Percentiles rank a stretch among this genome's conserved stretches.
Evolutionary conservation across 2,888 invertebrate genomes (phyloP).

Genomic region (Trichopria drosophilae): DNA sequence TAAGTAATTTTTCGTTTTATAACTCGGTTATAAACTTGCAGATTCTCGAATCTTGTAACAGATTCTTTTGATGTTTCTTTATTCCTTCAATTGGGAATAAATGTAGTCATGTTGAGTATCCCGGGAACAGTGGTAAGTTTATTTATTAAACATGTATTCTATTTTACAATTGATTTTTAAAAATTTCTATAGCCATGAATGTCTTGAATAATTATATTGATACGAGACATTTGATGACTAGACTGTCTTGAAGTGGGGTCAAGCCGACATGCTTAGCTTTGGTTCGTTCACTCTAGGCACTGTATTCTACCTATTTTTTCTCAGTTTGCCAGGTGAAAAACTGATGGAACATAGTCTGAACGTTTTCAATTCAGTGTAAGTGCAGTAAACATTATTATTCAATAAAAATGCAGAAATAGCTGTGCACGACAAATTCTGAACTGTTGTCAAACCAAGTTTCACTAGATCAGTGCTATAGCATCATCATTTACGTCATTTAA

Average conservation of each 20-base stretch:
- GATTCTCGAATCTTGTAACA: constrained; percentile 19
- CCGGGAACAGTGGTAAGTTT: constrained; percentile 13
- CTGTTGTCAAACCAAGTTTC: no score
- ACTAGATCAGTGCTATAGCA: no score
- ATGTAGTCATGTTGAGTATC: constrained; percentile 12
- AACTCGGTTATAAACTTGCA: no score
- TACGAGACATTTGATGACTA: neutral
- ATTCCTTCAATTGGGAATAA: constrained; percentile 11
- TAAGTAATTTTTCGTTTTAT: no score
- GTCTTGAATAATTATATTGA: neutral
- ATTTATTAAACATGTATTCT: neutral
- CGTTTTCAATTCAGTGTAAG: constrained; percentile 21
- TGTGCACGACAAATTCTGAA: no score
- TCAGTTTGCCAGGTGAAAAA: constrained; percentile 26
- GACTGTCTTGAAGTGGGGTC: constrained; percentile 13
- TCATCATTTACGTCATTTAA: no score
- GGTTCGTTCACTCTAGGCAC: constrained; percentile 19
- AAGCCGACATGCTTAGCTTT: constrained; percentile 21
- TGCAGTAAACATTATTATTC: neutral
- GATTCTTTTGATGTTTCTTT: constrained; percentile 8
- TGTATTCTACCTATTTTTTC: constrained; percentile 26
- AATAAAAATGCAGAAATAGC: no score
- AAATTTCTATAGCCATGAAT: no score
- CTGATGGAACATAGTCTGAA: constrained; percentile 25
- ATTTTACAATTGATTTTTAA: neutral